Evolutionary conservation across 2,113 vertebrate species (phyloP).

Genomic region (Stegostoma tigrinum): DNA sequence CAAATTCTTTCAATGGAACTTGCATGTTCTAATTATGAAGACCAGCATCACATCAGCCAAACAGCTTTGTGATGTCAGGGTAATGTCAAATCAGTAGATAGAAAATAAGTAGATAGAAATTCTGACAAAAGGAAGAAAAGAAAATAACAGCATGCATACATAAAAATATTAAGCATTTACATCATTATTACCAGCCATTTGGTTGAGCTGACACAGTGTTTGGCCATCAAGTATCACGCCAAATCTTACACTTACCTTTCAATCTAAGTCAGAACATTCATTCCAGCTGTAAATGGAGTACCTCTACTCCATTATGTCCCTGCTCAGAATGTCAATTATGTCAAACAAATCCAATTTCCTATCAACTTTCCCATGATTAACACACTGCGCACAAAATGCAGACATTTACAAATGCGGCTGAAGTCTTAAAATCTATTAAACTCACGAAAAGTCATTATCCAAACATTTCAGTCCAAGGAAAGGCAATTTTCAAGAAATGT

Average conservation of each 20-base stretch:
- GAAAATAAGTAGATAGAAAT: background rate
- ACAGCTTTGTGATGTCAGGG: no score
- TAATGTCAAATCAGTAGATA: no score
- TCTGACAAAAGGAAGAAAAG: background rate
- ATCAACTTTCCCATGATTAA: constrained; percentile 2
- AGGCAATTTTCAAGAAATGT: background rate
- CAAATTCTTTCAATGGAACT: no score
- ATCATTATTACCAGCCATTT: background rate
- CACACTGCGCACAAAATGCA: background rate
- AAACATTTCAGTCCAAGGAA: constrained; percentile 1
- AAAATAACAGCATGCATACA: background rate
- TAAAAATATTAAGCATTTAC: background rate
- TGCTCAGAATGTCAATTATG: background rate
- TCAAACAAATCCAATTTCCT: background rate
- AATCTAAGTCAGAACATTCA: background rate
- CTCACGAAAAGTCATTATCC: constrained; percentile 17
- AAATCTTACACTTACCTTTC: background rate
- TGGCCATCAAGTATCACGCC: background rate
- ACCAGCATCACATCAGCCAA: no score
- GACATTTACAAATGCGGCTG: constrained; percentile 21
- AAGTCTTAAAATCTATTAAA: constrained; percentile 23
- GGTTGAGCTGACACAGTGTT: background rate
- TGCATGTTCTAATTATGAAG: no score
- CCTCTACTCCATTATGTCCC: background rate
- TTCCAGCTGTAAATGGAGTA: background rate